Evolutionary conservation across 1,140 invertebrate genomes (phyloP).

Genomic region (Drosophila gunungcola): DNA sequence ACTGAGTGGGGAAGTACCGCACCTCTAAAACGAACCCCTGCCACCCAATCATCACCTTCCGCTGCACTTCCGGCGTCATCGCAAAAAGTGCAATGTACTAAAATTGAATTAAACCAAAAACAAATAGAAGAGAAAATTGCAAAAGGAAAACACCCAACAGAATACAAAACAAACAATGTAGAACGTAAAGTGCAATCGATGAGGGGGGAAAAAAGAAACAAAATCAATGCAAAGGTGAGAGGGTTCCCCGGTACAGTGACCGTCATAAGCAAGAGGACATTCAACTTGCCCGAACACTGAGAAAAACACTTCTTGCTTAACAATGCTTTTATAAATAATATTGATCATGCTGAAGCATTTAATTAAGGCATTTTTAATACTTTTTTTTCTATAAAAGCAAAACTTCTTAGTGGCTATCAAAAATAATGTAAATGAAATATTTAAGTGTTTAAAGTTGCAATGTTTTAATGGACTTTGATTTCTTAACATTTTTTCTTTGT

Average conservation of each 20-base stretch:
- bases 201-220: constrained; percentile 24
- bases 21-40: constrained; percentile 9
- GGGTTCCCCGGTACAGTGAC: constrained; percentile 54
- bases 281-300: constrained; percentile 35
- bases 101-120: constrained; percentile 82
- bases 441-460: background rate
- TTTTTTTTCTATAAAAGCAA: background rate
- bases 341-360: too few species aligned
- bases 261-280: constrained; percentile 69
- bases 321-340: too few species aligned
- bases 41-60: constrained; percentile 55
- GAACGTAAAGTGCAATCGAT: constrained; percentile 54
- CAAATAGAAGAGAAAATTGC: constrained; percentile 33
- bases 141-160: constrained; percentile 53
- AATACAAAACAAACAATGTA: constrained; percentile 56
- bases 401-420: too few species aligned
- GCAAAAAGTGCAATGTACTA: constrained; percentile 81
- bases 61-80: constrained; percentile 71
- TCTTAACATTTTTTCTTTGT: background rate
- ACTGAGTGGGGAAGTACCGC: constrained; percentile 19
- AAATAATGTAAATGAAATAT: background rate
- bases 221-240: constrained; percentile 62
- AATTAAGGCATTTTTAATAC: too few species aligned
- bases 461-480: background rate
- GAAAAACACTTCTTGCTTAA: background rate